Conservation (phyloP, 1,140 invertebrate genomes). For the Microvelia longipes region DNA sequence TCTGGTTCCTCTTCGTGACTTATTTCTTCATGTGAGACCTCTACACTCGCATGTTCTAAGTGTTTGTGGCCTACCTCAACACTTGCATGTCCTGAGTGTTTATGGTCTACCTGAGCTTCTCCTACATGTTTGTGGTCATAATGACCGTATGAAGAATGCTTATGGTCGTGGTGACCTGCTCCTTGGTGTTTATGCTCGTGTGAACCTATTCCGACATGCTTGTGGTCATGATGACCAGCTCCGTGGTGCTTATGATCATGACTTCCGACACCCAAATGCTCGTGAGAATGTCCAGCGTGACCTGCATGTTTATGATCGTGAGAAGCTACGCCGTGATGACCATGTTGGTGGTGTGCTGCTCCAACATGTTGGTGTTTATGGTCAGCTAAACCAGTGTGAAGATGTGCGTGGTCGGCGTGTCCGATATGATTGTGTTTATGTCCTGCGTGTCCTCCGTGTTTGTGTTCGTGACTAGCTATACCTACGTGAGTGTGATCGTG, state of each 20-base stretch:
- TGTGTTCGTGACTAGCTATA: constrained; percentile 1
- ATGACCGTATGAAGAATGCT: not conserved
- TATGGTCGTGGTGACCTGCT: not conserved
- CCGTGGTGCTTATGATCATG: constrained; percentile 13
- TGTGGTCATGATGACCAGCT: constrained; percentile 9
- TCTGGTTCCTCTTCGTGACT: too few species aligned
- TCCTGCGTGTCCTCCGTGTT: constrained; percentile 17
- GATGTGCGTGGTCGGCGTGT: constrained; percentile 6
- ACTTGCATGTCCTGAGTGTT: not conserved
- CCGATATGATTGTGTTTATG: constrained; percentile 23
- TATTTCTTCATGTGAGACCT: too few species aligned
- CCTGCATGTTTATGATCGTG: constrained; percentile 5
- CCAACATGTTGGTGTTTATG: constrained; percentile 9
- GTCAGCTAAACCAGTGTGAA: constrained; percentile 1
- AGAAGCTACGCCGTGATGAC: not conserved
- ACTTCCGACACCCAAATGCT: constrained; percentile 9
- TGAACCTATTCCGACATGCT: constrained; percentile 7
- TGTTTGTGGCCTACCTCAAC: not conserved
- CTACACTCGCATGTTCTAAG: not conserved
- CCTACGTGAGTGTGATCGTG: not conserved
- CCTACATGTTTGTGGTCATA: not conserved
- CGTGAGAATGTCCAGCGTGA: constrained; percentile 14
- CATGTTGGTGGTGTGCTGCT: not conserved
- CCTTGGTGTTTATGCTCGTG: constrained; percentile 13
- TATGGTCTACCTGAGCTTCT: not conserved